Conservation (phyloP, 2,797 vertebrate species). For the Mareca penelope region DNA sequence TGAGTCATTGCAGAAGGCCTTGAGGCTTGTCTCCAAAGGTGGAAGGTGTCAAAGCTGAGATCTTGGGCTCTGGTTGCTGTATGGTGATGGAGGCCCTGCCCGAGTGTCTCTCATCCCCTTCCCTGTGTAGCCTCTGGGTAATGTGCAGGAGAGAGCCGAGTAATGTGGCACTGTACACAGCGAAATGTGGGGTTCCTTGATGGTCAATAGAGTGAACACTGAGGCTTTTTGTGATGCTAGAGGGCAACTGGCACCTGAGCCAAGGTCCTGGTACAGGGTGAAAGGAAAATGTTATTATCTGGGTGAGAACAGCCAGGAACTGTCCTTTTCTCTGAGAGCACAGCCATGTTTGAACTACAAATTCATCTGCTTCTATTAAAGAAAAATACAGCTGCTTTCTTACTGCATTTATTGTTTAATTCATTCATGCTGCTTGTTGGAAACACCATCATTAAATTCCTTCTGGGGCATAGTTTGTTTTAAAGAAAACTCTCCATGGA, state of each 20-base stretch:
- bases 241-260: neutral
- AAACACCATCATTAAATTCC: constrained; percentile 46
- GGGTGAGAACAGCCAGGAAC: neutral
- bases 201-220: no score
- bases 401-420: constrained; percentile 43
- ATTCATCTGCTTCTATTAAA: constrained; percentile 2
- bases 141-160: accelerated
- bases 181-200: accelerated
- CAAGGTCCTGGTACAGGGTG: neutral
- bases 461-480: constrained; percentile 54
- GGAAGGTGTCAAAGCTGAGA: neutral
- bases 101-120: no score
- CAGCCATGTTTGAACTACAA: accelerated
- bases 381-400: constrained; percentile 37
- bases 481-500: constrained; percentile 54
- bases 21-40: neutral
- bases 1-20: accelerated
- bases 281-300: neutral
- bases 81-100: neutral
- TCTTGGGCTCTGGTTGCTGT: neutral
- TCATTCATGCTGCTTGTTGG: constrained; percentile 66
- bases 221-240: neutral
- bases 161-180: accelerated
- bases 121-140: accelerated
- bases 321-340: neutral